phyloP scores from a whole-genome alignment of 2,888 invertebrate genomes.

The Pammene aurita region DNA sequence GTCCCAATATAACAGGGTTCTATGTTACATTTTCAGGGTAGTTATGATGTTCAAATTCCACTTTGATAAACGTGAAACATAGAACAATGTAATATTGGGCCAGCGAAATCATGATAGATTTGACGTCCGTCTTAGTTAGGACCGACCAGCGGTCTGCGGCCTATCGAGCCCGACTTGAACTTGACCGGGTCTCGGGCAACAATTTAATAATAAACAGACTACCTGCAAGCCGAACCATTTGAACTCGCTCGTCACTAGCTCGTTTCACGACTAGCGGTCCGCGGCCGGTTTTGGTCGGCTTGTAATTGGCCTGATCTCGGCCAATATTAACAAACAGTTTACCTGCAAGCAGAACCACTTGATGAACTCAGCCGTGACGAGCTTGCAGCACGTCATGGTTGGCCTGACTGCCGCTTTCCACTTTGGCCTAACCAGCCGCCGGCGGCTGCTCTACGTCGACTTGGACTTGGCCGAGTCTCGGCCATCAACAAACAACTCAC shows the following conservation, averaged over 20 bases:
- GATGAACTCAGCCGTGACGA: too few relatives aligned
- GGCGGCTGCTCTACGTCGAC: slow-evolving; percentile 96
- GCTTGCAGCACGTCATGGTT: slow-evolving; percentile 94
- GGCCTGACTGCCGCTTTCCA: slow-evolving; percentile 92
- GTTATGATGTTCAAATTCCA: too few relatives aligned
- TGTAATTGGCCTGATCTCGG: slow-evolving; percentile 84
- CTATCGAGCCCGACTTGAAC: slow-evolving; percentile 96
- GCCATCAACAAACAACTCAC: slow-evolving; percentile 56
- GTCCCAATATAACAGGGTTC: too few relatives aligned
- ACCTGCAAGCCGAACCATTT: too few relatives aligned
- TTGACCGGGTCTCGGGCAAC: slow-evolving; percentile 84
- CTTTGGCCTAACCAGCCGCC: slow-evolving; percentile 74
- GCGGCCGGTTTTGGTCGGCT: slow-evolving; percentile 95
- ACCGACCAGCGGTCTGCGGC: slow-evolving; percentile 93
- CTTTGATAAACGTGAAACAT: too few relatives aligned
- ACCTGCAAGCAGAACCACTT: too few relatives aligned
- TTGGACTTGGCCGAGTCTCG: slow-evolving; percentile 86
- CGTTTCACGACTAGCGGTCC: slow-evolving; percentile 72
- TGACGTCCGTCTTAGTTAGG: slow-evolving; percentile 76
- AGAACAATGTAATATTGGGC: too few relatives aligned
- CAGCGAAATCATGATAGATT: too few relatives aligned
- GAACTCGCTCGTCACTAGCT: too few relatives aligned
- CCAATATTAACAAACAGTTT: background rate
- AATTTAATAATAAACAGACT: too few relatives aligned
- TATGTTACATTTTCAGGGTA: too few relatives aligned